Evolutionary conservation across 2,888 invertebrate genomes (phyloP).

Genomic region (Drosophila stalkeri): DNA sequence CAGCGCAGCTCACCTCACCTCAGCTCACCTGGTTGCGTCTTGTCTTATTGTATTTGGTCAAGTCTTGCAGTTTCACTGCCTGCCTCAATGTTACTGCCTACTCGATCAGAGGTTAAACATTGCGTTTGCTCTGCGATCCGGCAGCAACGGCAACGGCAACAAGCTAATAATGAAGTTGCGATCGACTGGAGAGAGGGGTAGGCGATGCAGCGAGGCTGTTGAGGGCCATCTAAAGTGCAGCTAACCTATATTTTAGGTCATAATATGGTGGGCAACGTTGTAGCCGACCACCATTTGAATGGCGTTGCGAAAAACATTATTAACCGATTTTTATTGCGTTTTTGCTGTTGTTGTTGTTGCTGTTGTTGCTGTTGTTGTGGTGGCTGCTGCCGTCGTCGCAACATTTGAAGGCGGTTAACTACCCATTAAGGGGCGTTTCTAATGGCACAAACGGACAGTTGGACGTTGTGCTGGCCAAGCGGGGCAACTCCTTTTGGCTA

Average conservation of each 20-base stretch:
- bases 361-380: constrained; percentile 17
- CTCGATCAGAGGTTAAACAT: constrained; percentile 73
- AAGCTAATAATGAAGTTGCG: constrained; percentile 53
- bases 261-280: constrained; percentile 50
- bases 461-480: constrained; percentile 14
- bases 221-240: constrained; percentile 34
- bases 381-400: constrained; percentile 45
- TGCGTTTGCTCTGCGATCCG: constrained; percentile 55
- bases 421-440: constrained; percentile 81
- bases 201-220: neutral
- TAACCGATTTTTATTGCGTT: constrained; percentile 80
- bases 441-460: constrained; percentile 64
- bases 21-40: constrained; percentile 15
- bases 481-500: constrained; percentile 53
- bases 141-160: constrained; percentile 39
- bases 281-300: constrained; percentile 64
- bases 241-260: constrained; percentile 80
- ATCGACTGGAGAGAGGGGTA: constrained; percentile 44
- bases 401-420: constrained; percentile 80
- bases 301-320: constrained; percentile 82
- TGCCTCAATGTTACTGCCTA: constrained; percentile 47
- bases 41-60: constrained; percentile 52
- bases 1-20: neutral
- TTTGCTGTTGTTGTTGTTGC: constrained; percentile 20
- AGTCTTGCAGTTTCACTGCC: constrained; percentile 48